A percentile compares a stretch with the other conserved stretches of the same genome.
phyloP scores from a whole-genome alignment of 1,140 invertebrate genomes.

The Rhynchophorus ferrugineus region DNA sequence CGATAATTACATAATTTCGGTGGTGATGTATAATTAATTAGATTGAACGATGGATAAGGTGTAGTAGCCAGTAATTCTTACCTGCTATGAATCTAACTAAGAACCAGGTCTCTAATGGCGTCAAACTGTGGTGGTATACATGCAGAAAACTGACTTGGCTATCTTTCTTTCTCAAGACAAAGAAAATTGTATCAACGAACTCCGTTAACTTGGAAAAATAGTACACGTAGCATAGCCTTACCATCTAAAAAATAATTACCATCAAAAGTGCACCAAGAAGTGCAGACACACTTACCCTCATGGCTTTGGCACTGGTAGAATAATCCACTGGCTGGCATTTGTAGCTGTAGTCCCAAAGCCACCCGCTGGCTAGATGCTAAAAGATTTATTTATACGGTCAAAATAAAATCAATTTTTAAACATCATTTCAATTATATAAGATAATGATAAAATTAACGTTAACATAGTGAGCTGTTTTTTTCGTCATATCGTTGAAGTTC shows the following conservation, averaged over 20 bases:
- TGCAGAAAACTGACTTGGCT: slow-evolving; percentile 88
- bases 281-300: slow-evolving; percentile 75
- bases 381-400: no score
- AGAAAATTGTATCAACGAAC: slow-evolving; percentile 92
- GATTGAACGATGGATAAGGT: no score
- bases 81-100: slow-evolving; percentile 91
- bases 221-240: slow-evolving; percentile 91
- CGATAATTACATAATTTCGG: no score
- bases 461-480: no score
- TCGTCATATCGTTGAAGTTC: no score
- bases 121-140: slow-evolving; percentile 91
- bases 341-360: slow-evolving; percentile 83
- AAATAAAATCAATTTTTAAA: slow-evolving; percentile 17
- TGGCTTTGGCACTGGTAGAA: slow-evolving; percentile 68
- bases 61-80: no score
- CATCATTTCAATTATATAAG: no score
- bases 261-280: neutral
- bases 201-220: slow-evolving; percentile 96
- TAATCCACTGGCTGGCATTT: slow-evolving; percentile 92
- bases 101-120: slow-evolving; percentile 92
- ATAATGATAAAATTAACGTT: no score
- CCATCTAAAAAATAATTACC: slow-evolving; percentile 62
- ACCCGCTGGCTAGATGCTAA: slow-evolving; percentile 77
- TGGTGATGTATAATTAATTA: no score
- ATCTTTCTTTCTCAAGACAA: slow-evolving; percentile 86